phyloP scores from a whole-genome alignment of 2,797 vertebrate genomes.

The Etheostoma perlongum region DNA sequence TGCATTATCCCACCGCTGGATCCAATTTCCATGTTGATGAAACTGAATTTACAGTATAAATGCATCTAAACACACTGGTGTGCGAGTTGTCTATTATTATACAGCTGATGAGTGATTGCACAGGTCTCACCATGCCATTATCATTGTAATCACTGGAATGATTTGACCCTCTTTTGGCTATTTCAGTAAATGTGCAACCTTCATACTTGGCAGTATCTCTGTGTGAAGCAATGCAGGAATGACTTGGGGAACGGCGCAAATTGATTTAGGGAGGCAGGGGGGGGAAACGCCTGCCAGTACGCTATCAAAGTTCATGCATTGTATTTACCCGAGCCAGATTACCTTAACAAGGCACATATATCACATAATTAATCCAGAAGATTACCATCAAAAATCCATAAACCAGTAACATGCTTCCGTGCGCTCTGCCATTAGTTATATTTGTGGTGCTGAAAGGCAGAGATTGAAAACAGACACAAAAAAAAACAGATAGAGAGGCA shows the following conservation, averaged over 20 bases:
- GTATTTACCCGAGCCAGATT: constrained; percentile 84
- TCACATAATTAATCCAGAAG: constrained; percentile 87
- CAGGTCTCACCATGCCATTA: constrained; percentile 65
- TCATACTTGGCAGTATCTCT: constrained; percentile 71
- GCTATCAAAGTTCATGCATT: constrained; percentile 86
- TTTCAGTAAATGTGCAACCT: constrained; percentile 70
- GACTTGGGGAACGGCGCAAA: constrained; percentile 76
- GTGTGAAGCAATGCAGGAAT: constrained; percentile 74
- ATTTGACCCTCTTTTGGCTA: constrained; percentile 74
- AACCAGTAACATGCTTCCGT: constrained; percentile 83
- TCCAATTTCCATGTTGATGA: constrained; percentile 81
- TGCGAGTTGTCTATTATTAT: constrained; percentile 60
- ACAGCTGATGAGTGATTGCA: constrained; percentile 70
- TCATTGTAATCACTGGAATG: constrained; percentile 77
- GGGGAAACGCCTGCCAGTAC: constrained; percentile 77
- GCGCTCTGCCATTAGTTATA: constrained; percentile 81
- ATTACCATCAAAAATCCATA: constrained; percentile 88
- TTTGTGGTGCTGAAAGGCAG: constrained; percentile 73
- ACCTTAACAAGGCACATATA: constrained; percentile 87
- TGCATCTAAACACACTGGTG: constrained; percentile 70
- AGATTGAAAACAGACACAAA: constrained; percentile 62
- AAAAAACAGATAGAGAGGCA: constrained; percentile 19
- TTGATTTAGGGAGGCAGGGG: constrained; percentile 83
- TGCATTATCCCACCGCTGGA: constrained; percentile 65
- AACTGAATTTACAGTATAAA: constrained; percentile 77